Evolutionary conservation across 2,113 vertebrate genomes (phyloP), one percentile per base, ranked within the genome.

Genomic region (Paracanthobrama guichenoti): DNA sequence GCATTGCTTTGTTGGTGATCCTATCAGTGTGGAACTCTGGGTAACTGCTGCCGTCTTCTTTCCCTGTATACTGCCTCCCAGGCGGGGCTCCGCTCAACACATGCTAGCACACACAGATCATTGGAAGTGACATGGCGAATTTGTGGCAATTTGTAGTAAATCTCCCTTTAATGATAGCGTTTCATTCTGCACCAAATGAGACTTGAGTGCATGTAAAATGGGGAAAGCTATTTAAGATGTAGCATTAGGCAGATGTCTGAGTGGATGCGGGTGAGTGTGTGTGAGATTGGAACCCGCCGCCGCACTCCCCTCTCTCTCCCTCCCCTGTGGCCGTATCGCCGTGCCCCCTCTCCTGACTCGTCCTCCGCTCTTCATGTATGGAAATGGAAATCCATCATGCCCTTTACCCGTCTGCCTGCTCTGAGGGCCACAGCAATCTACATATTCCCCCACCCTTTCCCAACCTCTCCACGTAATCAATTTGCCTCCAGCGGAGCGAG

Each of bases 51-150:
- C 53, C 35, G 48, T 69, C 79, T 66, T 74, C 44, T 55, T 59
- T 76, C 64, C 75, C 73, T 9, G 55, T 57, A 20, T 77, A 62
- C 71, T 69, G 48, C 28, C 77, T 66, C 48, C n/a, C 80, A 69
- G 66, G 13, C 80, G 22, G 44, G 31, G 26, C 80, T 57, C 18
- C 11, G 44, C 80, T 82, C 80, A 71, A 75, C 81, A 86, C 46
- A 85, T 74, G 72, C 50, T 22, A 31, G 50, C 75, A 81, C 75
- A 83, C 76, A 93, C 94, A 94, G 93, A 93, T 96, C 95, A 97
- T 97, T 97, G 96, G 95, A 97, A 95, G 95, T 97, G 97, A 97
- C 96, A 96, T 95, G 94, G 94, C 93, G 95, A 97, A 97, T 97
- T 97, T 96, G 94, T 94, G 95, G 95, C 97, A 96, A 97, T 97